These are phyloP conservation scores for Encarsia formosa DNA, from an alignment of 2,888 invertebrate species.

Conservation along the genomic window DNA sequence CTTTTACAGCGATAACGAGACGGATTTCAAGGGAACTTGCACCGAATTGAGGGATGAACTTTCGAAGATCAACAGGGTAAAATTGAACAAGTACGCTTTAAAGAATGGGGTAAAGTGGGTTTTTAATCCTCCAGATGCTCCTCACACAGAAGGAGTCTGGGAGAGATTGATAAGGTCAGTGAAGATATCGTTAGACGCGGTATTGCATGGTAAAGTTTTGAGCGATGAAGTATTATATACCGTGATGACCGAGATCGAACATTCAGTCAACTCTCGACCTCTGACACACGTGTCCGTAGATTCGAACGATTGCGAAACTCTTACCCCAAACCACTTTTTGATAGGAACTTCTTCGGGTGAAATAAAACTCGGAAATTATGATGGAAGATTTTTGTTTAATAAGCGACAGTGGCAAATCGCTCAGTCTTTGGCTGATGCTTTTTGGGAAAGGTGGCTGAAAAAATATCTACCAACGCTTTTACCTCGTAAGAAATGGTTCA, in stretches of 20 bases:
- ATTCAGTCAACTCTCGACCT: constrained; percentile 9
- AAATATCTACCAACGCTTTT: constrained; percentile 9
- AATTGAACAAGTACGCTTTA: neutral
- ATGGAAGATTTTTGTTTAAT: constrained; percentile 1
- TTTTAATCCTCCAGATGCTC: neutral
- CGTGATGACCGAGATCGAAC: constrained; percentile 10
- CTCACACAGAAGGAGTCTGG: neutral
- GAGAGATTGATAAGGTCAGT: neutral
- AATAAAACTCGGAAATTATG: neutral
- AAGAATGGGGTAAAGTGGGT: neutral
- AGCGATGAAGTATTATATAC: constrained; percentile 1
- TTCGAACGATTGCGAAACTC: neutral
- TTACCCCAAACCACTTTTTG: constrained; percentile 16
- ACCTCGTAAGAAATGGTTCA: constrained; percentile 6
- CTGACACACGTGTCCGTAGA: constrained; percentile 4
- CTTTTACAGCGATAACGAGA: neutral
- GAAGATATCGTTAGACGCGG: neutral
- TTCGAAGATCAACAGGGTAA: neutral
- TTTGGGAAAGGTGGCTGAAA: constrained; percentile 10
- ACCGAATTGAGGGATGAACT: neutral
- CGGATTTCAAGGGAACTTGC: neutral
- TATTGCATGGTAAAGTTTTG: neutral
- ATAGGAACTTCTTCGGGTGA: constrained; percentile 1
- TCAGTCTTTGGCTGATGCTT: constrained; percentile 7
- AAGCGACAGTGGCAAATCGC: constrained; percentile 8